phyloP scores from a whole-genome alignment of 1,140 invertebrate species.

The Achroia grisella region DNA sequence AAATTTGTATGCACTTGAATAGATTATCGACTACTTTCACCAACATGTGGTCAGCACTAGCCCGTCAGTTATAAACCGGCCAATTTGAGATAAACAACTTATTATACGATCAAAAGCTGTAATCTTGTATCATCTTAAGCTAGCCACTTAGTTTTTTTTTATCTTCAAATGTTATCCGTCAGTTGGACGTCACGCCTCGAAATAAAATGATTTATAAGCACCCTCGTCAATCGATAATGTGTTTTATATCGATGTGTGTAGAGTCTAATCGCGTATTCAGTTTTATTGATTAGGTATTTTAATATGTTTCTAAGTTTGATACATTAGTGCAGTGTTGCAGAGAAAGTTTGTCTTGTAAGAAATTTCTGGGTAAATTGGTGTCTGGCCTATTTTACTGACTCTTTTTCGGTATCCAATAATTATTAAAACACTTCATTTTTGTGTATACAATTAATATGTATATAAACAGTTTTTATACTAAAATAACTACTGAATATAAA shows the following conservation, averaged over 20 bases:
- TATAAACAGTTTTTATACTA: too few relatives aligned
- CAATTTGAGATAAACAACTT: slow-evolving; percentile 50
- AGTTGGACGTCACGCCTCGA: slow-evolving; percentile 32
- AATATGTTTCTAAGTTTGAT: slow-evolving; percentile 35
- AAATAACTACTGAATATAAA: too few relatives aligned
- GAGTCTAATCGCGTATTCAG: slow-evolving; percentile 19
- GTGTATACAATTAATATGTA: too few relatives aligned
- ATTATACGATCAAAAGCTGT: slow-evolving; percentile 26
- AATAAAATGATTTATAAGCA: slow-evolving; percentile 36
- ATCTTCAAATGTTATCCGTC: slow-evolving; percentile 27
- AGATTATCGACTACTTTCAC: slow-evolving; percentile 48
- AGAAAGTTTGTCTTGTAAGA: slow-evolving; percentile 23
- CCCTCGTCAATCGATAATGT: slow-evolving; percentile 17
- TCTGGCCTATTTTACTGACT: too few relatives aligned
- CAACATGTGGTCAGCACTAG: not conserved
- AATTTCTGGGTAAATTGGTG: too few relatives aligned
- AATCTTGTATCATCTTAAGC: slow-evolving; percentile 33
- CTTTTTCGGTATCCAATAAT: too few relatives aligned
- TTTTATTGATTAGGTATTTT: slow-evolving; percentile 20
- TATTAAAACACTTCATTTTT: too few relatives aligned
- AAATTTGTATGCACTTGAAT: slow-evolving; percentile 39
- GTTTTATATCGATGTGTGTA: slow-evolving; percentile 22
- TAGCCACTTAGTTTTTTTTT: slow-evolving; percentile 31
- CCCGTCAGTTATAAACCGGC: slow-evolving; percentile 23
- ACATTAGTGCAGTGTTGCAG: slow-evolving; percentile 16